Evolutionary conservation across 2,888 invertebrate genomes (phyloP), one percentile per base, ranked within the genome.

Genomic region (Spodoptera picta): DNA sequence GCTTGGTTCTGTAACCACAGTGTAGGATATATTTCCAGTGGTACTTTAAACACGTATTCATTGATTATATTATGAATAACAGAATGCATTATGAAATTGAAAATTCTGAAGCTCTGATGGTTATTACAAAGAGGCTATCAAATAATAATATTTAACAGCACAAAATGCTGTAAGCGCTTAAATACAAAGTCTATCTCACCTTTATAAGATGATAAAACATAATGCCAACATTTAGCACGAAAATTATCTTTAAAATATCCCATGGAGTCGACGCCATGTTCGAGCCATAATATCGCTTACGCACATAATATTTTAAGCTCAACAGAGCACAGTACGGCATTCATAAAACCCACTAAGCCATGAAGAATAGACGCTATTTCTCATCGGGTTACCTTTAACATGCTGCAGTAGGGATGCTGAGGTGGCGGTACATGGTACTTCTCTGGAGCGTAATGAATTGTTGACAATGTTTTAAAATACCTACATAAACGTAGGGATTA

Each of bases 231-330:
- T 65, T 77, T 73, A 65, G 57, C 51, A 71, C 50, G 58, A 57
- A 64, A 73, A 79, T 77, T 79, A 76, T 73, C 60, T 57, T 36
- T 58, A 63, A 62, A 70, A 63, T 43, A 64, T 52, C 65, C 46
- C 45, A 51, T 19, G 41, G 57, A 61, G 60, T 53, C 44, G 49
- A 42, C 42, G 47, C 54, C 45, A 45, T 48, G 46, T 79, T 70
- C 60, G 62, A 73, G 54, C 63, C 47, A 60, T 67, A 53, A 79
- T 73, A 76, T 65, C 68, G 59, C 64, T 79, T 64, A 77, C 79
- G 66, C 69, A 79, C 79, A 61, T 71, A 62, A 80, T 80, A 80
- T 76, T 67, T 69, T 72, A 75, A 75, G 69, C 71, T 60, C 52
- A 49, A 45, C 54, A 51, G 67, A 59, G 69, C 64, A 57, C 60